These are phyloP conservation scores for Stegostoma tigrinum DNA, from an alignment of 2,113 vertebrate species.

Conservation along the genomic window DNA sequence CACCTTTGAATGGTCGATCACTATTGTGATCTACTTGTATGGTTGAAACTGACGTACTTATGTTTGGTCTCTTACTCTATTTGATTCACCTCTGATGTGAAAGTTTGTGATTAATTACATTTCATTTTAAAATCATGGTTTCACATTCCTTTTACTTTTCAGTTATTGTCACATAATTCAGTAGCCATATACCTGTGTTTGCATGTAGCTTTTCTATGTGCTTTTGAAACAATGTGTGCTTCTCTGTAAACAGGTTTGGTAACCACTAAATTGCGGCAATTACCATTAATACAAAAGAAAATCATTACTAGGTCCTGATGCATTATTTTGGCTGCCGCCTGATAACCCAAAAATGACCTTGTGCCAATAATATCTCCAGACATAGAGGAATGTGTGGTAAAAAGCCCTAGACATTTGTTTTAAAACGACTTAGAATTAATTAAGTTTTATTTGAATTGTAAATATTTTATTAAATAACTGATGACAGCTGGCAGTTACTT, in stretches of 20 bases:
- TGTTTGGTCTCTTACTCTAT: background rate
- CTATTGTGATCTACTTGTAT: background rate
- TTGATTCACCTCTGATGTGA: background rate
- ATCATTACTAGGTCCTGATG: background rate
- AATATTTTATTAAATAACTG: background rate
- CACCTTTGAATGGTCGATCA: background rate
- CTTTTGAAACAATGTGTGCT: background rate
- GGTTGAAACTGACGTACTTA: background rate
- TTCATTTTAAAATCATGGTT: background rate
- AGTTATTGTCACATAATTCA: background rate
- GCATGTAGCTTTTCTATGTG: background rate
- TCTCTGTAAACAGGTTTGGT: background rate
- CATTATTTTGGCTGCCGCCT: background rate
- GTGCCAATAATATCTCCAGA: background rate
- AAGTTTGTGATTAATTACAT: background rate
- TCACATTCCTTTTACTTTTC: background rate
- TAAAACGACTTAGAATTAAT: background rate
- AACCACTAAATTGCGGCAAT: background rate
- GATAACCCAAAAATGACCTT: background rate
- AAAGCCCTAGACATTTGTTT: background rate
- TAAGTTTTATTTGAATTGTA: background rate
- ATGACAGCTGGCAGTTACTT: background rate
- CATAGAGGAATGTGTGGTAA: background rate
- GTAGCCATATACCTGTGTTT: background rate
- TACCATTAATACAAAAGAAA: background rate